Evolutionary conservation across 2,888 invertebrate genomes (phyloP).

Genomic region (Anoplius nigerrimus): DNA sequence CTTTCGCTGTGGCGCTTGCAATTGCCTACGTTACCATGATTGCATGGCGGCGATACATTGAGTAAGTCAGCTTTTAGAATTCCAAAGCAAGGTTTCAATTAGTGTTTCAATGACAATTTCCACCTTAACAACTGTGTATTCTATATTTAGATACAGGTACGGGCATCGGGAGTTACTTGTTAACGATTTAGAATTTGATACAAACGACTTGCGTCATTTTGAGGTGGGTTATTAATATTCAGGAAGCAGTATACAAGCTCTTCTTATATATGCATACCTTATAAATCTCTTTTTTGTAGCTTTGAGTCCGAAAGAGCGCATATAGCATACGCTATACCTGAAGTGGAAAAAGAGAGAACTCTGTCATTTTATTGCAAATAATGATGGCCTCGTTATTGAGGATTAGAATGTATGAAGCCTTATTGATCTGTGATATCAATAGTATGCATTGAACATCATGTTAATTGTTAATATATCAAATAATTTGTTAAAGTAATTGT

Average conservation of each 20-base stretch:
- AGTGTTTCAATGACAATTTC: not conserved
- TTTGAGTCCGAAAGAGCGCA: conserved; percentile 37
- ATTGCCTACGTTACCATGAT: conserved; percentile 73
- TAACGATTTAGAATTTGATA: conserved; percentile 74
- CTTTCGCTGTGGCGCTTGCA: conserved; percentile 69
- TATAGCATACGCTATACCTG: conserved; percentile 3
- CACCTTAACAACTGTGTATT: conserved; percentile 4
- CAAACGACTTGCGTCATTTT: conserved; percentile 74
- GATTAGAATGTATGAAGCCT: conserved; percentile 29
- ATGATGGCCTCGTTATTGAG: not conserved
- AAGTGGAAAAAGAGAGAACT: not conserved
- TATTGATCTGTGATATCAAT: conserved; percentile 64
- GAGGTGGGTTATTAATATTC: conserved; percentile 68
- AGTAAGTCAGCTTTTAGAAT: conserved; percentile 68
- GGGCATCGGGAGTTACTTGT: conserved; percentile 75
- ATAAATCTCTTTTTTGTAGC: conserved; percentile 41
- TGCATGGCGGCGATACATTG: conserved; percentile 74
- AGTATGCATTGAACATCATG: too few species aligned
- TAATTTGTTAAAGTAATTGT: not conserved
- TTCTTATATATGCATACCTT: conserved; percentile 3
- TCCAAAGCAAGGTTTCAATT: not conserved
- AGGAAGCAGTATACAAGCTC: conserved; percentile 19
- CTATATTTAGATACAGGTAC: conserved; percentile 64
- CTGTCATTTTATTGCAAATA: not conserved
- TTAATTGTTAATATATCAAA: conserved; percentile 14